A percentile compares a stretch with the other conserved stretches of the same genome.
These are phyloP conservation scores for Zaprionus lineosus DNA, from an alignment of 2,888 invertebrate species.

Conservation along the genomic window DNA sequence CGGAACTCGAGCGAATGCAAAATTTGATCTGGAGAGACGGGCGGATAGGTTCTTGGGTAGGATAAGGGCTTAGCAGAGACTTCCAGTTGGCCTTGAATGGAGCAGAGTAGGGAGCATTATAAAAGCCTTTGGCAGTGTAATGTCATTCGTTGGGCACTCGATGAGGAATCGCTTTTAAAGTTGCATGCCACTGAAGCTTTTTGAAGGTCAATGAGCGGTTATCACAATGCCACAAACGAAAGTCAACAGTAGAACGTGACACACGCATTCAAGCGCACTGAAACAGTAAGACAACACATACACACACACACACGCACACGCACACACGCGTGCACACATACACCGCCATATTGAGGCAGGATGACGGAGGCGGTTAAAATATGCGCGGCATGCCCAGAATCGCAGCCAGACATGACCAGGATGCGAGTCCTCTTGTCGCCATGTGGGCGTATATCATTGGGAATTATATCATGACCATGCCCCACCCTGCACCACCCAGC, in stretches of 20 bases:
- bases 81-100: background rate
- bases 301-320: background rate
- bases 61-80: background rate
- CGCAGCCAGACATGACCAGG: constrained; percentile 20
- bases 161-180: constrained; percentile 19
- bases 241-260: constrained; percentile 47
- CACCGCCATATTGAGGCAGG: background rate
- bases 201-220: constrained; percentile 1
- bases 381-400: constrained; percentile 31
- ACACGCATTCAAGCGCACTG: constrained; percentile 42
- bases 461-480: constrained; percentile 13
- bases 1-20: constrained; percentile 10
- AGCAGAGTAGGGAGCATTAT: background rate
- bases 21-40: constrained; percentile 5
- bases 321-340: constrained; percentile 16
- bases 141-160: constrained; percentile 40
- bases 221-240: constrained; percentile 24
- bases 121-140: constrained; percentile 40
- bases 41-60: background rate
- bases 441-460: constrained; percentile 2
- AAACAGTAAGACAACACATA: constrained; percentile 37
- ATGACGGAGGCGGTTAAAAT: constrained; percentile 18
- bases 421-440: background rate
- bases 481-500: too few relatives aligned
- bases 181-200: constrained; percentile 9